Evolutionary conservation across 2,888 invertebrate genomes (phyloP).

Genomic region (Aspidiotus rigidus): DNA sequence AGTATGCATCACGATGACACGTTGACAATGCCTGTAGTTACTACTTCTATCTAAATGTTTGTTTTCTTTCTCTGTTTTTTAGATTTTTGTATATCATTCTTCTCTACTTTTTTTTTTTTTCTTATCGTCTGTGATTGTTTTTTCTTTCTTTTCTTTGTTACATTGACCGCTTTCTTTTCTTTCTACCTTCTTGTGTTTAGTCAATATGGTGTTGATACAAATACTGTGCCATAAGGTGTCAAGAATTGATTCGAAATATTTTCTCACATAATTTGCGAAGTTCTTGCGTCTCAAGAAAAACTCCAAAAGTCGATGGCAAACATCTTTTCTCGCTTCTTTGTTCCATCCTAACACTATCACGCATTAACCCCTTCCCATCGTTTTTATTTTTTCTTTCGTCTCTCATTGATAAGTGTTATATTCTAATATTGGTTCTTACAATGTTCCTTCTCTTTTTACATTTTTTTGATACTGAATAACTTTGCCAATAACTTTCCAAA

Average conservation of each 20-base stretch:
- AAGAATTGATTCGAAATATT: neutral
- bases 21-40: slow-evolving; percentile 19
- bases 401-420: too few relatives aligned
- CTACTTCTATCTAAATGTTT: slow-evolving; percentile 23
- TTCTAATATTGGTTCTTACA: neutral
- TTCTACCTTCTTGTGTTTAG: slow-evolving; percentile 17
- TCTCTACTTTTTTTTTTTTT: slow-evolving; percentile 18
- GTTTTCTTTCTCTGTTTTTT: too few relatives aligned
- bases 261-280: slow-evolving; percentile 2
- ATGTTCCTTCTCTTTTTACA: slow-evolving; percentile 23
- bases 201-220: slow-evolving; percentile 11
- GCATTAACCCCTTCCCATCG: slow-evolving; percentile 12
- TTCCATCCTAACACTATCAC: slow-evolving; percentile 17
- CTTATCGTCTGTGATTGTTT: slow-evolving; percentile 31
- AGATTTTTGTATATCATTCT: neutral
- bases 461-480: slow-evolving; percentile 1
- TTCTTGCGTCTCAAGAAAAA: slow-evolving; percentile 13
- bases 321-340: slow-evolving; percentile 10
- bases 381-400: slow-evolving; percentile 7
- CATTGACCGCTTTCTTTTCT: slow-evolving; percentile 10
- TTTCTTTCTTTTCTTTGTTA: slow-evolving; percentile 23
- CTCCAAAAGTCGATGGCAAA: neutral
- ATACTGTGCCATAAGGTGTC: slow-evolving; percentile 20
- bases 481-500: slow-evolving; percentile 9
- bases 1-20: slow-evolving; percentile 16